These are phyloP conservation scores for Rhagonycha lutea DNA, from an alignment of 2,888 invertebrate genomes.

Conservation along the genomic window DNA sequence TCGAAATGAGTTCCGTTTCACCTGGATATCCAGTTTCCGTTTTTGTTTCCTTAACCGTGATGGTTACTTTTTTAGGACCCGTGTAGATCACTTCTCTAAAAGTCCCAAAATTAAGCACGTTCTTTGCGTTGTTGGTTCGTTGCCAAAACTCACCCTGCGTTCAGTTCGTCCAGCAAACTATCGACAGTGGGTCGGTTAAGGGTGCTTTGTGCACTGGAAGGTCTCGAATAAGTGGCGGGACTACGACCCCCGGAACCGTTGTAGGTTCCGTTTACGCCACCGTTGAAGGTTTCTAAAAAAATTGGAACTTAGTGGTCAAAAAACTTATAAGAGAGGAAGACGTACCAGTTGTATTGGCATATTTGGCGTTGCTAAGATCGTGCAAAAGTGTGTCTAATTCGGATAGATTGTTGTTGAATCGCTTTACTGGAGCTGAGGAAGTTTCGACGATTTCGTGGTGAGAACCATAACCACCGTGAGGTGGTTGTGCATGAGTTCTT, in stretches of 20 bases:
- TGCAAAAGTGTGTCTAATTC: constrained; percentile 90
- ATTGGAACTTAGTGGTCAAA: neutral
- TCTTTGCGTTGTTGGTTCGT: neutral
- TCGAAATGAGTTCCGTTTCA: constrained; percentile 58
- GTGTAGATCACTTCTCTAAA: constrained; percentile 54
- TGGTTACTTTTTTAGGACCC: constrained; percentile 61
- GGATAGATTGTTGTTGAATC: constrained; percentile 75
- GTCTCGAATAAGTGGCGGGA: constrained; percentile 49
- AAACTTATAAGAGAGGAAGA: constrained; percentile 21
- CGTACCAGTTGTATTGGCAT: constrained; percentile 29
- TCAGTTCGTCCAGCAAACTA: constrained; percentile 86
- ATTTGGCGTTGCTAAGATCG: constrained; percentile 80
- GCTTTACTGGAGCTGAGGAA: constrained; percentile 50
- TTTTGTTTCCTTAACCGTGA: constrained; percentile 64
- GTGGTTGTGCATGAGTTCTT: constrained; percentile 13
- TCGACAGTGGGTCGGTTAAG: constrained; percentile 80
- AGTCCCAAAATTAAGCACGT: neutral
- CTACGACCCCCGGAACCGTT: constrained; percentile 50
- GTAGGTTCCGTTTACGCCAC: constrained; percentile 42
- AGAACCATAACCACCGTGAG: constrained; percentile 27
- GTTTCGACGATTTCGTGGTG: constrained; percentile 33
- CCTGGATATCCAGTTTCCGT: constrained; percentile 61
- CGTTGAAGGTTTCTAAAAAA: constrained; percentile 37
- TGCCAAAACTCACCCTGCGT: constrained; percentile 70
- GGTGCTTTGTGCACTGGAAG: constrained; percentile 51